These are phyloP conservation scores for Drepana arcuata DNA, from an alignment of 1,140 invertebrate species.

Conservation along the genomic window DNA sequence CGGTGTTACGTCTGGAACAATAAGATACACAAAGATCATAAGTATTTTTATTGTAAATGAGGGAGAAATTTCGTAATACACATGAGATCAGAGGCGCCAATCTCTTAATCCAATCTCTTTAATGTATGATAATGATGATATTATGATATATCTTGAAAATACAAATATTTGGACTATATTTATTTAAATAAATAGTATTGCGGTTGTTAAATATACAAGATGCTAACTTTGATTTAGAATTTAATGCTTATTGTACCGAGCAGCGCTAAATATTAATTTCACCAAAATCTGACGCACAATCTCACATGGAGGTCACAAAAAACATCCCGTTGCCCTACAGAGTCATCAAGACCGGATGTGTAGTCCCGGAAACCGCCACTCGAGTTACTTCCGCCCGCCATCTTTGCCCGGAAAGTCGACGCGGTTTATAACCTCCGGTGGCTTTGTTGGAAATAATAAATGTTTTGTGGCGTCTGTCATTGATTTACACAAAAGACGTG, in stretches of 20 bases:
- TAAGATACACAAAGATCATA: no score
- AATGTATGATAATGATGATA: no score
- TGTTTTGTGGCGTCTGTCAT: slow-evolving; percentile 15
- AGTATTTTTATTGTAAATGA: no score
- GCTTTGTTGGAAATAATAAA: slow-evolving; percentile 31
- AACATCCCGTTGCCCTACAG: slow-evolving; percentile 14
- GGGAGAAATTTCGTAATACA: no score
- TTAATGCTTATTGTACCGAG: no score
- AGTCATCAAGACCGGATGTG: slow-evolving; percentile 30
- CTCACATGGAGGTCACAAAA: background rate
- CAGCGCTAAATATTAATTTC: no score
- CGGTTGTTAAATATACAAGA: background rate
- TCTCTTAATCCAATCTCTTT: no score
- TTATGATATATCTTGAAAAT: no score
- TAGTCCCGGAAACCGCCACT: slow-evolving; percentile 34
- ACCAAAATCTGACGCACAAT: slow-evolving; percentile 1
- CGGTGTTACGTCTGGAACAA: no score
- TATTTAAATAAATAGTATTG: background rate
- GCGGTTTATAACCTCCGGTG: slow-evolving; percentile 43
- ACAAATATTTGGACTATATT: no score
- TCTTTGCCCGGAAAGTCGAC: slow-evolving; percentile 36
- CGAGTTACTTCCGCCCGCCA: slow-evolving; percentile 39
- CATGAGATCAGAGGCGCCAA: no score
- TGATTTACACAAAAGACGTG: background rate
- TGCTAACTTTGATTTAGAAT: background rate